These are phyloP conservation scores for Papilio helenus DNA, from an alignment of 1,140 invertebrate genomes.

Conservation along the genomic window DNA sequence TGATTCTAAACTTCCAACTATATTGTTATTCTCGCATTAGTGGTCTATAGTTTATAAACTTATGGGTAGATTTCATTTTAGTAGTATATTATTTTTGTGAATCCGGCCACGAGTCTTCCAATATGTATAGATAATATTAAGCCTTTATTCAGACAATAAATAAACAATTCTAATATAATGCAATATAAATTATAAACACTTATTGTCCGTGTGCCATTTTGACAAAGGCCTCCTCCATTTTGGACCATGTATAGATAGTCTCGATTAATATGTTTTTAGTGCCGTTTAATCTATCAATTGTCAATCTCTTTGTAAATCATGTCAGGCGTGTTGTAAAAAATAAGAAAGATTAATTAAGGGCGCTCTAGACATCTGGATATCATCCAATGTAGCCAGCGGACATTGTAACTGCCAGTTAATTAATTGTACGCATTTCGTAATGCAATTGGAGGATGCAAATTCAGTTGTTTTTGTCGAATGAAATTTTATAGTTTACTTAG, in stretches of 20 bases:
- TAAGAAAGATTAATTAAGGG: conserved; percentile 33
- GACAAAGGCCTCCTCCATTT: too few relatives aligned
- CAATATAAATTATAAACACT: too few relatives aligned
- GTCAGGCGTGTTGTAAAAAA: background rate
- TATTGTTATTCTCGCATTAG: background rate
- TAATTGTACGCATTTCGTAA: conserved; percentile 13
- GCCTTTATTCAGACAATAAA: too few relatives aligned
- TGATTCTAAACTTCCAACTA: background rate
- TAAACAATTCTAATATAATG: too few relatives aligned
- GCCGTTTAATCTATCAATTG: background rate
- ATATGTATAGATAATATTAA: too few relatives aligned
- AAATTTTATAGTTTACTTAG: background rate
- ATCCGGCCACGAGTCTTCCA: too few relatives aligned
- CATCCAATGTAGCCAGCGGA: conserved; percentile 8
- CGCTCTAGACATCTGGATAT: conserved; percentile 21
- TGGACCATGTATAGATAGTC: too few relatives aligned
- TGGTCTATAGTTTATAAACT: too few relatives aligned
- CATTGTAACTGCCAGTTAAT: conserved; percentile 24
- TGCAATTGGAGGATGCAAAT: background rate
- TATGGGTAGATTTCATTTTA: too few relatives aligned
- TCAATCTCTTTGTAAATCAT: conserved; percentile 17
- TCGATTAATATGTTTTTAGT: background rate
- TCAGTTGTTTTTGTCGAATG: background rate
- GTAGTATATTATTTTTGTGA: too few relatives aligned
- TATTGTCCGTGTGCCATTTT: too few relatives aligned